Percentiles rank a stretch among this genome's conserved stretches.
Conservation (phyloP, 2,888 invertebrate species). For the Hymenopus coronatus region DNA sequence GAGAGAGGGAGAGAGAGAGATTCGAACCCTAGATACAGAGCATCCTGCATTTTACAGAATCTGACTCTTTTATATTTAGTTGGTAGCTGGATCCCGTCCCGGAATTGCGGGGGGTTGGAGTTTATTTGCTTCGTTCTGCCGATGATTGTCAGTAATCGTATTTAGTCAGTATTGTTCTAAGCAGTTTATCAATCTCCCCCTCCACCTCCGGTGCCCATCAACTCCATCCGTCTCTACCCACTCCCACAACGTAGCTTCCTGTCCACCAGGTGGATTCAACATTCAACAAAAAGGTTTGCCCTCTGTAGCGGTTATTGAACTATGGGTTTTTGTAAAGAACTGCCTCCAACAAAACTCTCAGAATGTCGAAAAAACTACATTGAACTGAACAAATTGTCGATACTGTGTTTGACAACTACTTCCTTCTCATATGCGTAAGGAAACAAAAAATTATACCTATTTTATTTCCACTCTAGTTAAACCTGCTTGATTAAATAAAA, state of each 20-base stretch:
- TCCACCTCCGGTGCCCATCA: neutral
- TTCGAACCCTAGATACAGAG: neutral
- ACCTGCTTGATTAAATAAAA: too few relatives aligned
- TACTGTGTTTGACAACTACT: too few relatives aligned
- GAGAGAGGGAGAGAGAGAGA: neutral
- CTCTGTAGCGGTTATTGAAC: neutral
- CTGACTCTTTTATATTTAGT: neutral
- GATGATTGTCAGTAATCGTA: constrained; percentile 11
- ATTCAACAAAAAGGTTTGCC: neutral
- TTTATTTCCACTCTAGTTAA: too few relatives aligned
- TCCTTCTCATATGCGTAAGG: too few relatives aligned
- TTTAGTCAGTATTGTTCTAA: constrained; percentile 9
- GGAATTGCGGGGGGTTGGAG: neutral
- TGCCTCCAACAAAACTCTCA: neutral
- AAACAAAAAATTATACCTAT: too few relatives aligned
- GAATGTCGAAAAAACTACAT: neutral
- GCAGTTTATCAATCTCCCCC: constrained; percentile 8
- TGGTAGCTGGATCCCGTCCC: neutral
- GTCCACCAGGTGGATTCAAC: neutral
- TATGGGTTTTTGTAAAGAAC: neutral
- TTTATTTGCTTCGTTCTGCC: neutral
- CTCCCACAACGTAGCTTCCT: neutral
- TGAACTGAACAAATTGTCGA: too few relatives aligned
- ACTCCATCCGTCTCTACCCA: neutral
- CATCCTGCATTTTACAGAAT: neutral